Evolutionary conservation across 2,113 vertebrate genomes (phyloP).

Genomic region (Lamprologus sp.): DNA sequence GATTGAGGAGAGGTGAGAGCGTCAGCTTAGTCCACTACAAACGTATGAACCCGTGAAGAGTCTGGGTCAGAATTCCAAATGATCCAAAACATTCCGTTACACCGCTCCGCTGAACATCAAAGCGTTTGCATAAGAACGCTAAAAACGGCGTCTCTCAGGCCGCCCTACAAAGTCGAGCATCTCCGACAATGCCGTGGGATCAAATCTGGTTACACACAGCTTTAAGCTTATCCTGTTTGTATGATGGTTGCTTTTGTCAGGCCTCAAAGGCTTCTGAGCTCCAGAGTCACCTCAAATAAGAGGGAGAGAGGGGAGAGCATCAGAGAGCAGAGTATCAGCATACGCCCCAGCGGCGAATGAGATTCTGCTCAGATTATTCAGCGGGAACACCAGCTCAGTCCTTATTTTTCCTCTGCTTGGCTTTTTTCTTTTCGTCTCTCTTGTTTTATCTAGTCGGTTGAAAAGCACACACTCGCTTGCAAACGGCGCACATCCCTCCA

Average conservation of each 20-base stretch:
- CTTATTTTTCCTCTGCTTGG: background rate
- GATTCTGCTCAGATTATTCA: background rate
- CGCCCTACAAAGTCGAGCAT: background rate
- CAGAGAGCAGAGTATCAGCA: background rate
- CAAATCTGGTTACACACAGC: constrained; percentile 34
- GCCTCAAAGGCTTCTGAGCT: constrained; percentile 35
- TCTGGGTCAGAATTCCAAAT: background rate
- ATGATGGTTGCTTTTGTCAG: constrained; percentile 42
- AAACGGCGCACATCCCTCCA: background rate
- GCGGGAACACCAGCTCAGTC: background rate
- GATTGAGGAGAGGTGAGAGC: constrained; percentile 35
- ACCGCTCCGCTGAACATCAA: background rate
- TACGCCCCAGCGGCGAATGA: background rate
- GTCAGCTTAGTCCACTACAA: background rate
- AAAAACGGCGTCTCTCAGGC: background rate
- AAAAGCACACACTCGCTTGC: background rate
- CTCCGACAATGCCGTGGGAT: constrained; percentile 4
- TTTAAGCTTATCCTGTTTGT: constrained; percentile 14
- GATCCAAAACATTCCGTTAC: background rate
- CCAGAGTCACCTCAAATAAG: background rate
- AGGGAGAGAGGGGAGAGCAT: background rate
- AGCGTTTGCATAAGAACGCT: background rate
- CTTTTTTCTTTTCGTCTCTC: background rate
- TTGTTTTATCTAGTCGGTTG: background rate
- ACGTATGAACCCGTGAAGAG: background rate